Evolutionary conservation across 2,113 vertebrate genomes (phyloP).

Genomic region (Enhydra lutris): DNA sequence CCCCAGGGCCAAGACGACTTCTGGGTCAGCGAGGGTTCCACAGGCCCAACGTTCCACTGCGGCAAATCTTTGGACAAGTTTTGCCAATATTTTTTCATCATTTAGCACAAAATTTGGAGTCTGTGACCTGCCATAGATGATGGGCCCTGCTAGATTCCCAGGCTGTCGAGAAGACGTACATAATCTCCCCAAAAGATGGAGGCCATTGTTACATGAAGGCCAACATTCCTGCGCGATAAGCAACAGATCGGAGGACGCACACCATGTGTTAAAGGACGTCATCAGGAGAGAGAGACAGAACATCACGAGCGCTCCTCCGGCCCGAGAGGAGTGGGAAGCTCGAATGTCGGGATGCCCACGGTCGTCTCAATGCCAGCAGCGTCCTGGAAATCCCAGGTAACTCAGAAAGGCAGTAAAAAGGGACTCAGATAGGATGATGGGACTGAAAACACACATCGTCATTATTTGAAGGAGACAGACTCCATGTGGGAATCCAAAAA

Average conservation of each 20-base stretch:
- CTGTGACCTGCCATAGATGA: neutral
- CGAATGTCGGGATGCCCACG: fast-evolving
- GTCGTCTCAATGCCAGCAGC: fast-evolving
- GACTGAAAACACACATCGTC: neutral
- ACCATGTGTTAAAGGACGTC: too few species aligned
- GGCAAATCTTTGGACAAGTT: neutral
- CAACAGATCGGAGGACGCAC: too few species aligned
- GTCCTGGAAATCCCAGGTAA: neutral
- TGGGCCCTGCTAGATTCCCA: neutral
- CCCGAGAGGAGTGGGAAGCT: fast-evolving
- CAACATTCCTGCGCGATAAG: neutral
- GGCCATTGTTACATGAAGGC: neutral
- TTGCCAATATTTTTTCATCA: neutral
- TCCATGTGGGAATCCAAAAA: neutral
- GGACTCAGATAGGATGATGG: fast-evolving
- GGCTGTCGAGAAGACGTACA: neutral
- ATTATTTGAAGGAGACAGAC: too few species aligned
- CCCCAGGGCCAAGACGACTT: neutral
- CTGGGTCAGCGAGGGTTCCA: neutral
- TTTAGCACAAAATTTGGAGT: neutral
- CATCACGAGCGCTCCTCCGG: fast-evolving
- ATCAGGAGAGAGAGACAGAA: neutral
- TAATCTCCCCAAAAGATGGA: neutral
- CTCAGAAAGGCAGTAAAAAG: neutral
- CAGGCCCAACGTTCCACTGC: neutral